Base-by-base conservation (phyloP, 2,797 vertebrate genomes). In the Salarias fasciatus region DNA sequence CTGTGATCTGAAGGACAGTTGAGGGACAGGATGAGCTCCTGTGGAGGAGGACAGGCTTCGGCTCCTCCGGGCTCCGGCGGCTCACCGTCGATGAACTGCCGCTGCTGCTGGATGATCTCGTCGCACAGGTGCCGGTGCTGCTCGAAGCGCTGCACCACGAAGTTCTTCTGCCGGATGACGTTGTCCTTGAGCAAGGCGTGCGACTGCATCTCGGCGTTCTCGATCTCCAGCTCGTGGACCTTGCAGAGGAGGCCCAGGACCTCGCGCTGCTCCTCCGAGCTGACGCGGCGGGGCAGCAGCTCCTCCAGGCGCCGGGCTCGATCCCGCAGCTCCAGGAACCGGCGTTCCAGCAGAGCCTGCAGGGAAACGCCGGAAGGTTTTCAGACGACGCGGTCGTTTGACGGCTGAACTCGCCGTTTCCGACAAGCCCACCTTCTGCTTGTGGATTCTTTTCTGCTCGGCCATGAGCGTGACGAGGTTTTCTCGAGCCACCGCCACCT, bases 21-120 rank as follows among this genome's bases (percentile, higher is more conserved):
- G 18, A 24, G 24, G 18, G 3, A 24, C 24, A 24, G n/a, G n/a
- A n/a, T n/a, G n/a, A n/a, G n/a, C n/a, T n/a, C n/a, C n/a, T n/a
- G n/a, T n/a, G n/a, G n/a, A n/a, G n/a, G n/a, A n/a, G n/a, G n/a
- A n/a, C n/a, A n/a, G n/a, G n/a, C n/a, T n/a, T n/a, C n/a, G n/a
- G n/a, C n/a, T n/a, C n/a, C n/a, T n/a, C n/a, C n/a, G n/a, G n/a
- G n/a, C n/a, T n/a, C n/a, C n/a, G n/a, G n/a, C n/a, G n/a, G 43
- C 77, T 57, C 63, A 88, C 88, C 94, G 0, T 92, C 45, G 0
- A 97, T 96, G 73, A 97, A 89, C 84, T 90, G 94, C 18, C 92
- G 86, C 90, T 98, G 96, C 79, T 94, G 94, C 84, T 92, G 94
- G 51, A 97, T 96, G 89, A 97, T 94, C 84, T 94, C 91, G 0